Base-by-base conservation (phyloP, 2,888 invertebrate species). In the Baronia brevicornis region DNA sequence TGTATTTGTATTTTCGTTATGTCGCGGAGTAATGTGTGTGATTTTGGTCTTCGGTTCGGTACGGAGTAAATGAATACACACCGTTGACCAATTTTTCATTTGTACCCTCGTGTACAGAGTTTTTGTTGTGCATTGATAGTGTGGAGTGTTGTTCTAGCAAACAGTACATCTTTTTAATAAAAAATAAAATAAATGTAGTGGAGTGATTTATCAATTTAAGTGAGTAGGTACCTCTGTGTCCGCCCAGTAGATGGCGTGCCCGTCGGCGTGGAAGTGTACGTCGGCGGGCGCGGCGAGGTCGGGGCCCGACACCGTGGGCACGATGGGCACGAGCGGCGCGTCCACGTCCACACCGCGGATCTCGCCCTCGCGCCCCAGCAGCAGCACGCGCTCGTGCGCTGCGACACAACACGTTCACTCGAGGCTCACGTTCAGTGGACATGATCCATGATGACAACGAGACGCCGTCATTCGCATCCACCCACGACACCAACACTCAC, bases 311-410 rank as follows among this genome's bases (percentile, higher is more conserved):
- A 95, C 90, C 9, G 95, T 91, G 5, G 96, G 94, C 49, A 95
- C 92, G 21, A 92, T 90, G 61, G 91, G 91, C 67, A 89, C 90
- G 60, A 88, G 88, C 2, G 93, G 92, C 64, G 89, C 88, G 38
- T 88, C 86, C 45, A 93, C 72, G 71, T 95, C 94, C 37, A 96
- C 91, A 23, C 95, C 96, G 28, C 94, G 88, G 47, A 96, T 92
- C 77, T 93, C 93, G 48, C 89, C 90, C 19, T 86, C 82, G 55
- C 90, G 86, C 2, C 91, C 91, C 55, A 95, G 90, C 44, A 96
- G 79, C 41, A 96, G 71, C 33, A 95, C 92, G 54, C 88, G 88
- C 66, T 94, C 93, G 70, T 94, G 93, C 36, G 89, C 92, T 87
- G 79, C 48, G 64, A 20, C 13, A 10, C 31, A 5, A 9, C 12